Evolutionary conservation across 1,140 invertebrate species (phyloP).

Genomic region (Hylaeus volcanicus): DNA sequence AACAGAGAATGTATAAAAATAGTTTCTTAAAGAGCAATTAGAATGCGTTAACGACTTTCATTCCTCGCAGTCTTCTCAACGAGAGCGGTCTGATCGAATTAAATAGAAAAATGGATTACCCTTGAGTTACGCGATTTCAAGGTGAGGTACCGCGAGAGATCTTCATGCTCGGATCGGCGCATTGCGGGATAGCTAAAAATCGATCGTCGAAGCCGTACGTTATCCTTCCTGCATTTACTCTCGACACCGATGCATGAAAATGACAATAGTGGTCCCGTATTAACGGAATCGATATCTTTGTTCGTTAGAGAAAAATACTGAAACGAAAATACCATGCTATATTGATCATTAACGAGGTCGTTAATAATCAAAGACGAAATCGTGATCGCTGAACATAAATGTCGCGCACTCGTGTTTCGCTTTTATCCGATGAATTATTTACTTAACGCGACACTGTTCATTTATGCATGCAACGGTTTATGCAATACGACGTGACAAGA

Average conservation of each 20-base stretch:
- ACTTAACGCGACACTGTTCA: not conserved
- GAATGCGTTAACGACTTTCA: too few relatives aligned
- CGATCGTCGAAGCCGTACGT: constrained; percentile 54
- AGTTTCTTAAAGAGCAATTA: too few relatives aligned
- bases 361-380: constrained; percentile 19
- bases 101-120: constrained; percentile 63
- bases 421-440: constrained; percentile 5
- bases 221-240: constrained; percentile 21
- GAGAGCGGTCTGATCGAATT: constrained; percentile 44
- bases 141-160: constrained; percentile 66
- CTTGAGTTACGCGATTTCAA: constrained; percentile 66
- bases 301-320: not conserved
- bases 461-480: not conserved
- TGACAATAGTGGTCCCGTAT: not conserved
- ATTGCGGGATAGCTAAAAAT: constrained; percentile 61
- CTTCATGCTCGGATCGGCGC: constrained; percentile 55
- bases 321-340: constrained; percentile 5
- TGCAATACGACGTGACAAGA: not conserved
- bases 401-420: not conserved
- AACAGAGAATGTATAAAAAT: too few relatives aligned
- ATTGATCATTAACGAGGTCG: not conserved
- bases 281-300: not conserved
- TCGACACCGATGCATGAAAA: not conserved
- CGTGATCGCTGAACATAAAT: not conserved
- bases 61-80: too few relatives aligned